Base-by-base conservation (phyloP, 2,113 vertebrate species). In the Hydrolagus affinis region DNA sequence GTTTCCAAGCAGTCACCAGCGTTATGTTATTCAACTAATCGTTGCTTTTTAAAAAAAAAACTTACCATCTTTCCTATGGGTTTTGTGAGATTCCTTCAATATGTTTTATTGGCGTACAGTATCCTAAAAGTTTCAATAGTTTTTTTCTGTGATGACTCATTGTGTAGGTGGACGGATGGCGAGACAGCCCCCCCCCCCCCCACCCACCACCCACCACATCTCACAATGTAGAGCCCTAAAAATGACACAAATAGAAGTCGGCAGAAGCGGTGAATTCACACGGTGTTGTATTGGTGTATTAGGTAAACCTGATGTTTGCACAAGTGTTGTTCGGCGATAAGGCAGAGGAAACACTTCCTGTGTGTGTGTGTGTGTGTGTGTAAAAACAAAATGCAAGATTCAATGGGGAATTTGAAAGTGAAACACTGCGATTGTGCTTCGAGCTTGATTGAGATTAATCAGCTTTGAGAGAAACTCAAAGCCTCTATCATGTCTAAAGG, bases 41-140 rank as follows among this genome's bases (percentile, higher is more conserved):
- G 78, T 83, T 83, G 60, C 66, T 83, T 68, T n/a, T n/a, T n/a
- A n/a, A n/a, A n/a, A n/a, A n/a, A 68, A 80, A 30, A 66, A 30
- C 2, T 83, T 83, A 14, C 8, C 60, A n/a, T 83, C 25, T 32
- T 21, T 17, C 78, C 25, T 60, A 66, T 15, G 19, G 66, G 15
- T 83, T 66, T 15, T 64, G 77, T 28, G 77, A 44, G 44, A 64
- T 25, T 80, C 77, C 0, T 30, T 80, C 28, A 80, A 30, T 83
- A 66, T 66, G 28, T 64, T 75, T 83, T 32, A 68, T 83, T 9
- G 14, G 30, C 15, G 4, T 21, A 32, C 28, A 59, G 32, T 75
- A 30, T 83, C 66, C 78, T 83, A 83, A 64, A 80, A 68, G 28
- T 30, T 2, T 17, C 25, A 32, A 30, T 44, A 3, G 21, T 68